Conservation (phyloP, 1,140 invertebrate species). For the Steinernema khuongi region DNA sequence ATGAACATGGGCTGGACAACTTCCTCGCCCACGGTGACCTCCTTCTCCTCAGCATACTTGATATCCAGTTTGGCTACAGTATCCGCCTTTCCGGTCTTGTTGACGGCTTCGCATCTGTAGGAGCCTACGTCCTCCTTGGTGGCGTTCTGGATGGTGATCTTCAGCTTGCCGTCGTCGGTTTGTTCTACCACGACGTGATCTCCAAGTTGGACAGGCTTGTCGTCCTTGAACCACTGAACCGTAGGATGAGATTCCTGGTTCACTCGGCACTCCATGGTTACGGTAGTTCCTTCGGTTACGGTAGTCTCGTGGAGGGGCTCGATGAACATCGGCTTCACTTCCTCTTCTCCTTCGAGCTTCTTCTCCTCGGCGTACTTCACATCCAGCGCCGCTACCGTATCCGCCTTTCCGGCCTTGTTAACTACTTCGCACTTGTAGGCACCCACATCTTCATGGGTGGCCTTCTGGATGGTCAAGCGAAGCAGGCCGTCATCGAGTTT, state of each 20-base stretch:
- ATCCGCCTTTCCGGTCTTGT: constrained; percentile 31
- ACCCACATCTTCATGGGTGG: constrained; percentile 47
- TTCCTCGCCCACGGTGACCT: constrained; percentile 19
- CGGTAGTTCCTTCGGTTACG: constrained; percentile 47
- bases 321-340: constrained; percentile 48
- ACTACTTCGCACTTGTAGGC: constrained; percentile 44
- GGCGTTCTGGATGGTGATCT: constrained; percentile 45
- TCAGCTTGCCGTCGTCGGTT: constrained; percentile 50
- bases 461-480: constrained; percentile 42
- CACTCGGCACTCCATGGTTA: constrained; percentile 45
- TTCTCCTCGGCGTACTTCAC: constrained; percentile 35
- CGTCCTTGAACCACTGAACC: constrained; percentile 54
- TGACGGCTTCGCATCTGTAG: constrained; percentile 44
- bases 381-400: constrained; percentile 30
- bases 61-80: constrained; percentile 31
- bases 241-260: constrained; percentile 50
- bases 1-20: constrained; percentile 48
- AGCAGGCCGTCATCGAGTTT: constrained; percentile 49
- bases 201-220: constrained; percentile 38
- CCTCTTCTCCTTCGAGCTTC: constrained; percentile 27
- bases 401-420: constrained; percentile 33
- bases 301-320: constrained; percentile 43
- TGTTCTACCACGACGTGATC: constrained; percentile 44
- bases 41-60: constrained; percentile 31
- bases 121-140: constrained; percentile 47